phyloP scores from a whole-genome alignment of 2,888 invertebrate genomes.

The Scelioninae gen. 1 region DNA sequence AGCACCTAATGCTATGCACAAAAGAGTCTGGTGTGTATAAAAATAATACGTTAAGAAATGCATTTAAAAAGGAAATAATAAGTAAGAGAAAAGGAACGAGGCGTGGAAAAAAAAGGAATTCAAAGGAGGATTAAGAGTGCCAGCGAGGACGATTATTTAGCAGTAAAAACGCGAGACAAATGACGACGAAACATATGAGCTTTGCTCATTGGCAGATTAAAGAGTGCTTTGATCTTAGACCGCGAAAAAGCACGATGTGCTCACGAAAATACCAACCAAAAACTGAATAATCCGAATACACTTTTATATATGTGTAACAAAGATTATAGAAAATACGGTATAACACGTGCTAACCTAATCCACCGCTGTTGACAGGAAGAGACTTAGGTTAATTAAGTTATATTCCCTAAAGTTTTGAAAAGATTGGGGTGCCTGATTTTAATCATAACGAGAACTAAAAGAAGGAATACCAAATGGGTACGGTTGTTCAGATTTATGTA shows the following conservation, averaged over 20 bases:
- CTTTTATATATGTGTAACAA: conserved; percentile 10
- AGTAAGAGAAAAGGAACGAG: conserved; percentile 33
- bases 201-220: conserved; percentile 76
- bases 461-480: conserved; percentile 4
- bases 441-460: conserved; percentile 3
- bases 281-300: conserved; percentile 34
- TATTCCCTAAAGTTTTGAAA: background rate
- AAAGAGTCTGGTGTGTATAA: conserved; percentile 33
- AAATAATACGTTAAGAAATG: conserved; percentile 45
- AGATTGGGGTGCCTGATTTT: background rate
- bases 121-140: conserved; percentile 65
- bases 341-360: conserved; percentile 40
- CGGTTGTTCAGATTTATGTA: conserved; percentile 16
- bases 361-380: conserved; percentile 12
- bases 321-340: conserved; percentile 35
- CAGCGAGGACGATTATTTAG: conserved; percentile 60
- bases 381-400: conserved; percentile 2
- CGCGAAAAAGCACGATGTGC: conserved; percentile 49
- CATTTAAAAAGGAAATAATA: conserved; percentile 19
- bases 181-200: conserved; percentile 51
- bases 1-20: conserved; percentile 37
- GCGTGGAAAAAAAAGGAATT: conserved; percentile 41
- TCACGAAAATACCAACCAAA: conserved; percentile 43
- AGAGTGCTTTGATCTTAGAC: conserved; percentile 75
- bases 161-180: conserved; percentile 58